Conservation (phyloP, 2,888 invertebrate genomes). For the Temnothorax ravouxi region DNA sequence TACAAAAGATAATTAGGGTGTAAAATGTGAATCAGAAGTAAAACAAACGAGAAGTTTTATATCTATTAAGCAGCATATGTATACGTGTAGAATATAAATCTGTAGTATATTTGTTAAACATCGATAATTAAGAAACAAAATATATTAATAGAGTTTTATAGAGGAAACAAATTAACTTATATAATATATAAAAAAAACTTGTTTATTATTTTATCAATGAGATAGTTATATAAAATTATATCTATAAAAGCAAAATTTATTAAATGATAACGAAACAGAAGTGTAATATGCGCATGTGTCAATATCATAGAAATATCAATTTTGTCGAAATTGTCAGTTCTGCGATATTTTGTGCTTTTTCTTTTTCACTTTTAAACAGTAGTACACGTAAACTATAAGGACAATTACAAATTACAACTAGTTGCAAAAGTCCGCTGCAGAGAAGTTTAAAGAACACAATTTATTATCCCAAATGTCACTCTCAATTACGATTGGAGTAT, state of each 20-base stretch:
- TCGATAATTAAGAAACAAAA: neutral
- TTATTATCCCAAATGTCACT: conserved; percentile 8
- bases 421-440: neutral
- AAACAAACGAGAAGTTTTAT: neutral
- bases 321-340: neutral
- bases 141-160: neutral
- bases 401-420: neutral
- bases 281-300: neutral
- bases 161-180: neutral
- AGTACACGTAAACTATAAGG: neutral
- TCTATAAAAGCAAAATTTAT: neutral
- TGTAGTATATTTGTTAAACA: neutral
- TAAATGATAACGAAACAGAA: neutral
- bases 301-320: neutral
- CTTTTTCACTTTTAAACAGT: neutral
- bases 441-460: conserved; percentile 1
- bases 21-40: neutral
- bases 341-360: neutral
- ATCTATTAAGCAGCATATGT: neutral
- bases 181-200: neutral
- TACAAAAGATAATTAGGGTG: neutral
- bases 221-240: neutral
- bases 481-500: neutral
- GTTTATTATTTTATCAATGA: neutral
- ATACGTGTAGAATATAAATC: neutral